Base-by-base conservation (phyloP, 2,113 vertebrate species). In the Megaceryle maxima region DNA sequence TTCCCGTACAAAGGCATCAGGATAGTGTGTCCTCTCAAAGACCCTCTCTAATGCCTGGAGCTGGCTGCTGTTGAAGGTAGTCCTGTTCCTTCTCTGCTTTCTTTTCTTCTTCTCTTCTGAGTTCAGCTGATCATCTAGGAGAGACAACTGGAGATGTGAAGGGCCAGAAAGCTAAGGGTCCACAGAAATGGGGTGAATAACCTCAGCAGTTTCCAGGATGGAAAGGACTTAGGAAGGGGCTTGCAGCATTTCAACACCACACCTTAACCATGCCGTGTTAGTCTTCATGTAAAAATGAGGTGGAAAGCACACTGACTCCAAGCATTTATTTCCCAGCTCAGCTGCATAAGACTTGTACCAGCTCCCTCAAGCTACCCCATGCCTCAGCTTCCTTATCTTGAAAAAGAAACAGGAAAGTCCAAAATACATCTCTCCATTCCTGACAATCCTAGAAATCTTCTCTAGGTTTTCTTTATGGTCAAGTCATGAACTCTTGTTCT, bases 1-100 rank as follows among this genome's bases (percentile, higher is more conserved):
- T 93, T 99, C 99, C 29, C 99, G 95, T 92, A 99, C 99, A n/a
- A 99, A 99, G 83, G 99, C 99, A 75, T 99, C 99, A 0, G 99
- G 99, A 97, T 99, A 99, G 97, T 99, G 99, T 76, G 99, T 99
- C 96, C 99, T 97, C 98, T 99, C 99, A 37, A 99, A 99, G 53
- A 99, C 99, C 26, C 99, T 97, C 98, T 99, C 99, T 95, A 99
- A 96, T 9, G 99, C 99, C 98, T 99, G 99, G 25, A 99, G 98
- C 97, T 99, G 99, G 97, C 99, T 99, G 98, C 99, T 99, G 97
- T 99, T 99, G 97, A 99, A 99, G 37, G 99, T 99, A 82, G 99
- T 99, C 82, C 99, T 96, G 98, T 99, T 99, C 88, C 99, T 97
- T 87, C 99, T 98, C 97, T 99, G 99, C 98, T 99, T 99, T 97